Evolutionary conservation across 2,797 vertebrate species (phyloP).

Genomic region (Odontamblyopus rebecca): DNA sequence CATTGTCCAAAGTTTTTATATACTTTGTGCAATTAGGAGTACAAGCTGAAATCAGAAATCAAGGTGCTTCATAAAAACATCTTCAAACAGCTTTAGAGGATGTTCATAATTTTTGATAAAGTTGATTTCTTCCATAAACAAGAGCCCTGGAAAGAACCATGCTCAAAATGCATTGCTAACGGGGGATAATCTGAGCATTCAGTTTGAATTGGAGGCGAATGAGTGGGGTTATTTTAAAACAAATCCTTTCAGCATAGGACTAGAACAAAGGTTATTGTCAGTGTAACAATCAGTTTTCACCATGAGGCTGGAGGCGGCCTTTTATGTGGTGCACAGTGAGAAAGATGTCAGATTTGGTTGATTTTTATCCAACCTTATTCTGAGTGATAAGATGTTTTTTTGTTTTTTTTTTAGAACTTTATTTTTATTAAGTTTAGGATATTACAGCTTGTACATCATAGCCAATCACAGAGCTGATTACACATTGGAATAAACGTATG

Average conservation of each 20-base stretch:
- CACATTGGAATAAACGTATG: no score
- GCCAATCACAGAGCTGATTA: no score
- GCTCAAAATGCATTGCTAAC: constrained; percentile 52
- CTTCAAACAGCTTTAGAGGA: constrained; percentile 68
- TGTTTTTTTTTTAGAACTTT: neutral
- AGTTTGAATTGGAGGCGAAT: constrained; percentile 51
- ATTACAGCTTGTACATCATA: no score
- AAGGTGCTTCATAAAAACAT: constrained; percentile 63
- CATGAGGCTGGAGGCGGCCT: constrained; percentile 8
- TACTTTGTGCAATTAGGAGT: constrained; percentile 52
- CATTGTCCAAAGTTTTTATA: constrained; percentile 47
- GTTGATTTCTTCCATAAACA: constrained; percentile 63
- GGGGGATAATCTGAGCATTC: constrained; percentile 57
- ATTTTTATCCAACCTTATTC: constrained; percentile 47
- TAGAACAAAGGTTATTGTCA: constrained; percentile 18
- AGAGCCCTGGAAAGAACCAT: constrained; percentile 50
- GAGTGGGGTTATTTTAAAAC: constrained; percentile 58
- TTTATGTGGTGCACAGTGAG: constrained; percentile 7
- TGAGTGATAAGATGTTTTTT: constrained; percentile 49
- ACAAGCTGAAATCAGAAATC: constrained; percentile 58
- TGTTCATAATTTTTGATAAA: constrained; percentile 65
- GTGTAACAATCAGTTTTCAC: constrained; percentile 15
- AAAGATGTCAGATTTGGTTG: constrained; percentile 31
- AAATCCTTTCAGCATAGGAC: constrained; percentile 47
- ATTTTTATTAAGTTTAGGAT: no score